Evolutionary conservation across 2,113 vertebrate species (phyloP), one percentile per base, ranked within the genome.

Genomic region (Cacatua alba): DNA sequence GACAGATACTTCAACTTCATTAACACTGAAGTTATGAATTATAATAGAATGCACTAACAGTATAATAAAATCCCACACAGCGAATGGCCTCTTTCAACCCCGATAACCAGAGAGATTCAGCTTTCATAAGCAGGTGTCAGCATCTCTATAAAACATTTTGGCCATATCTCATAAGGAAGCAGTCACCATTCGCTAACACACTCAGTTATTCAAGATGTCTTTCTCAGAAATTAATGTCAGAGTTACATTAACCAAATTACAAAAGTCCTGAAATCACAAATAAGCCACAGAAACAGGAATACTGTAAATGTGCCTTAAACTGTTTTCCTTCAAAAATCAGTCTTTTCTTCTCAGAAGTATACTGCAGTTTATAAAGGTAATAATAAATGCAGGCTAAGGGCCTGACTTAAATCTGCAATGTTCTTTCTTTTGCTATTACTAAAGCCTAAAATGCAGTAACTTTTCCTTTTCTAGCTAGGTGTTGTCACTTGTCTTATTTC

Each of bases 1-100:
- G 48, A 74, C 37, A 89, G 72, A 63, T 86, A 84, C 76, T 92
- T 93, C 71, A 91, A 83, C 28, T 90, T 95, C 4, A 24, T 76
- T 90, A 86, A 49, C 35, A 13, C 39, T 92, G 64, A 94, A 94
- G 33, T 92, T 89, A 89, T 81, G 60, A 90, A 62, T 63, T 93
- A 35, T 67, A 88, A 69, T 82, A 92, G 17, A 63, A 82, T 80
- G 10, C 53, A 41, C 28, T 35, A 77, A 81, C 31, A 65, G 46
- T 12, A 23, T 28, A 85, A 84, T 85, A 91, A 89, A 93, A 87
- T 33, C 81, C 11, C 26, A 44, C 29, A 7, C 44, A 74, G 75
- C 29, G 31, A 94, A 85, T 17, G 48, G 13, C 10, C 82, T 88
- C 43, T 95, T 92, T 83, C 59, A 71, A 43, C 23, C 53, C 55